Percentiles rank a stretch among this genome's conserved stretches.
Conservation (phyloP, 2,888 invertebrate genomes). For the Cylloceria caligata region DNA sequence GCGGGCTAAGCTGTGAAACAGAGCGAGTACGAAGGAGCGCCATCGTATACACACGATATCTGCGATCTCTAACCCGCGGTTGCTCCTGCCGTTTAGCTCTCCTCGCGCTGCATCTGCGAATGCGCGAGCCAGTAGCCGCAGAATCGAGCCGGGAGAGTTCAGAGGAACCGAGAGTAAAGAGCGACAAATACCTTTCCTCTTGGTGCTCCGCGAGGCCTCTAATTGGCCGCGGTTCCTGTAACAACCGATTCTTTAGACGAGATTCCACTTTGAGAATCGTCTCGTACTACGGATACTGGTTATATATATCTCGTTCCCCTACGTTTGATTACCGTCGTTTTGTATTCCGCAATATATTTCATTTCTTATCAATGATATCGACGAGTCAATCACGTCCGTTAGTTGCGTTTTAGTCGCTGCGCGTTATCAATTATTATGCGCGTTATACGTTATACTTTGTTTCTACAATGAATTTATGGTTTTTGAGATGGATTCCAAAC, state of each 20-base stretch:
- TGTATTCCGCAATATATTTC: slow-evolving; percentile 7
- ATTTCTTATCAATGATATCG: slow-evolving; percentile 23
- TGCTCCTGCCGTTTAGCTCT: slow-evolving; percentile 59
- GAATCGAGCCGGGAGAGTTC: slow-evolving; percentile 33
- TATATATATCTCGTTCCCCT: neutral
- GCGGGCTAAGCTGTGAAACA: slow-evolving; percentile 8
- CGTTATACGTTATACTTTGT: neutral
- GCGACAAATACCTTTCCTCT: slow-evolving; percentile 42
- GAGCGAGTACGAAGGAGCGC: slow-evolving; percentile 24
- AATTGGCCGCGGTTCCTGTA: slow-evolving; percentile 65
- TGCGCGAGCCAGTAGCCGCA: slow-evolving; percentile 54
- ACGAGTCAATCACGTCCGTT: neutral
- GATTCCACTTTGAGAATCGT: slow-evolving; percentile 59
- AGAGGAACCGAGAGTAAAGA: slow-evolving; percentile 16
- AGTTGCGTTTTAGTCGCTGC: neutral
- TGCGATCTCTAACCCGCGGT: slow-evolving; percentile 55
- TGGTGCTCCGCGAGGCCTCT: slow-evolving; percentile 64
- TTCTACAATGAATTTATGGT: neutral
- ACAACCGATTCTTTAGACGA: slow-evolving; percentile 63
- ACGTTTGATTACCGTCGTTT: slow-evolving; percentile 22
- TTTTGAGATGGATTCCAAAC: neutral
- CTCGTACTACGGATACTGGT: neutral
- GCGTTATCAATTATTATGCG: neutral
- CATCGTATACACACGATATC: slow-evolving; percentile 48
- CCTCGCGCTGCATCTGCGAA: slow-evolving; percentile 61